Conservation (phyloP, 2,888 invertebrate genomes). For the Chrysolina oricalcia region DNA sequence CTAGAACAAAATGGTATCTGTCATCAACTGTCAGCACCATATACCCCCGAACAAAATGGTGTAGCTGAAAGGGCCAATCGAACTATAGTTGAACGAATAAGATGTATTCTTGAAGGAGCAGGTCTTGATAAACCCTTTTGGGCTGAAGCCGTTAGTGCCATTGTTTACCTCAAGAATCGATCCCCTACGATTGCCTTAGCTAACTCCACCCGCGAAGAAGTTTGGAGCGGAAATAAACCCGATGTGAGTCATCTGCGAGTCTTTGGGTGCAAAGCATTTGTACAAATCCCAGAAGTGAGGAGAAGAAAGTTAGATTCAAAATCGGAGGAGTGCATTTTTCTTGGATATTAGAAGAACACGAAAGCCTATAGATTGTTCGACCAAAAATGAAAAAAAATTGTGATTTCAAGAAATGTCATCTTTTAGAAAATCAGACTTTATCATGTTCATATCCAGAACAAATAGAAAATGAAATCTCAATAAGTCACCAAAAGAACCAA, state of each 20-base stretch:
- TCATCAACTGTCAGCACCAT: not conserved
- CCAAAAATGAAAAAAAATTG: slow-evolving; percentile 16
- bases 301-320: slow-evolving; percentile 26
- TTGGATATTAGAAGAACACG: slow-evolving; percentile 14
- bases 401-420: slow-evolving; percentile 17
- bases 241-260: slow-evolving; percentile 18
- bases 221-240: slow-evolving; percentile 30
- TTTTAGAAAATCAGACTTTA: slow-evolving; percentile 15
- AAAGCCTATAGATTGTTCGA: slow-evolving; percentile 22
- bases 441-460: not conserved
- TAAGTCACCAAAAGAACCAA: not conserved
- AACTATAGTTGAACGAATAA: not conserved
- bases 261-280: slow-evolving; percentile 22
- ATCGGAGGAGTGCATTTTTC: slow-evolving; percentile 24
- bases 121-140: slow-evolving; percentile 5
- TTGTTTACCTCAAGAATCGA: slow-evolving; percentile 29
- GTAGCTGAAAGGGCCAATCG: not conserved
- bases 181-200: slow-evolving; percentile 24
- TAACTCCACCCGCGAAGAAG: slow-evolving; percentile 25
- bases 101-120: slow-evolving; percentile 27
- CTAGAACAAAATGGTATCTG: no score
- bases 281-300: slow-evolving; percentile 15
- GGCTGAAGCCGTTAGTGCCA: slow-evolving; percentile 28
- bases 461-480: slow-evolving; percentile 22
- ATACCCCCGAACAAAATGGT: not conserved